Conservation (phyloP, 2,113 vertebrate species). For the Eolophus roseicapilla region DNA sequence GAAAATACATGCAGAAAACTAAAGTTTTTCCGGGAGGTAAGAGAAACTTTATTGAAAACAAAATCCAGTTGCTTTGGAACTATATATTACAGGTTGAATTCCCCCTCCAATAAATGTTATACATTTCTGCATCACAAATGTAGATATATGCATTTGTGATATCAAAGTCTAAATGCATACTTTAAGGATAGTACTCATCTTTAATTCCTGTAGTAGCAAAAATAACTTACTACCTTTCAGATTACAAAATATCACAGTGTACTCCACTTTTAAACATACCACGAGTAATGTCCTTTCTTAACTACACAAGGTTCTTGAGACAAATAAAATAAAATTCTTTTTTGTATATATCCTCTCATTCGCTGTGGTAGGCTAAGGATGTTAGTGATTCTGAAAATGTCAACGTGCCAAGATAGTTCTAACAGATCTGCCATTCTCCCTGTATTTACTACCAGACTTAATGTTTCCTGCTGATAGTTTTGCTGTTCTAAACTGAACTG, state of each 20-base stretch:
- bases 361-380: background rate
- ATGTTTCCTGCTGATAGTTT: conserved; percentile 36
- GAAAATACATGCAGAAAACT: background rate
- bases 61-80: background rate
- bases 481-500: conserved; percentile 25
- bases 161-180: background rate
- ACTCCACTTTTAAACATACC: background rate
- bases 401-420: background rate
- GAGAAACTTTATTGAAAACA: background rate
- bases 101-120: background rate
- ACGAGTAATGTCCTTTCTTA: background rate
- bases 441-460: conserved; percentile 53
- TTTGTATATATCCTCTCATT: background rate
- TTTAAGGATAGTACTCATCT: background rate
- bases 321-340: background rate
- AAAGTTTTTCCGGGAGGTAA: background rate
- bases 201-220: background rate
- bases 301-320: background rate
- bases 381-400: conserved; percentile 25
- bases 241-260: background rate
- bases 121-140: background rate
- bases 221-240: background rate
- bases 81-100: background rate
- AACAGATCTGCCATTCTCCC: conserved; percentile 13
- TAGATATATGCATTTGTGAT: background rate